phyloP scores from a whole-genome alignment of 2,888 invertebrate genomes.

The Boloria selene region DNA sequence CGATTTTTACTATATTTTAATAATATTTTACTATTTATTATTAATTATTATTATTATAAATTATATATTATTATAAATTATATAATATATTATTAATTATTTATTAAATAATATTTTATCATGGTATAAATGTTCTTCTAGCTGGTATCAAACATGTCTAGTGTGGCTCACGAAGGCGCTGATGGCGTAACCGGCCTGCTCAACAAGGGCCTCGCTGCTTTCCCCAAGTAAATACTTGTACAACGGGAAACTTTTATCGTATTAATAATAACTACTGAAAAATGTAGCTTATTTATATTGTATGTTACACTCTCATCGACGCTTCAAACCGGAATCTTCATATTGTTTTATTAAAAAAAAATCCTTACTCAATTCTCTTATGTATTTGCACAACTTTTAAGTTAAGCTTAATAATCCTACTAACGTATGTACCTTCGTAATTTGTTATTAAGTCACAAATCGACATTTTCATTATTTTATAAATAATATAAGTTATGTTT shows the following conservation, averaged over 20 bases:
- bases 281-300: background rate
- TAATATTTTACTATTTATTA: too few species aligned
- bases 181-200: constrained; percentile 73
- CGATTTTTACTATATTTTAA: background rate
- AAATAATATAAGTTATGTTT: constrained; percentile 46
- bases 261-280: constrained; percentile 6
- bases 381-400: constrained; percentile 20
- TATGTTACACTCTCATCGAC: background rate
- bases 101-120: too few species aligned
- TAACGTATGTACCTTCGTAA: background rate
- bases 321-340: too few species aligned
- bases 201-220: constrained; percentile 75
- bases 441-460: constrained; percentile 41
- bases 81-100: too few species aligned
- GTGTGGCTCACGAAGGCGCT: constrained; percentile 70
- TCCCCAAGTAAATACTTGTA: constrained; percentile 61
- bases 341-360: background rate
- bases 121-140: constrained; percentile 41
- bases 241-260: constrained; percentile 48
- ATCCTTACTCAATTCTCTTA: constrained; percentile 24
- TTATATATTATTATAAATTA: too few species aligned
- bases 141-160: constrained; percentile 65
- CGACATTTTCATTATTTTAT: constrained; percentile 42
- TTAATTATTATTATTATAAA: too few species aligned
- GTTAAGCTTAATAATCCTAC: constrained; percentile 10